Base-by-base conservation (phyloP, 1,140 invertebrate genomes). In the Choristoneura fumiferana region DNA sequence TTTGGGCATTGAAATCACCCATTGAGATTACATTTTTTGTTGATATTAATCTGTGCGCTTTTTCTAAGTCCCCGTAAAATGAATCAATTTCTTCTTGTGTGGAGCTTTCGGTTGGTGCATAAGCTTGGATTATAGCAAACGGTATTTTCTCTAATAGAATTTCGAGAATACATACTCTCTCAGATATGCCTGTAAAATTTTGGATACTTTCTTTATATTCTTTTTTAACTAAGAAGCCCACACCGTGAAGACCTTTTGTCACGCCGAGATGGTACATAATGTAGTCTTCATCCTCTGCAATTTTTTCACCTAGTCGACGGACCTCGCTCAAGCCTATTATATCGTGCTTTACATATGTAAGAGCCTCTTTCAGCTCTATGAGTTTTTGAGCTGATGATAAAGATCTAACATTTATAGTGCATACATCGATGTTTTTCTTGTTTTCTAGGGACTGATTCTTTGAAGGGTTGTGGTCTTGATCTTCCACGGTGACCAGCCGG, bases 121-220 rank as follows among this genome's bases (percentile, higher is more conserved):
- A 67, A 5, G 52, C 57, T 60, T 63, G 65, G 35, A 67, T 63
- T 36, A 67, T 5, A 1, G 58, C 54, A 13, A 67, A 15, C 22
- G 17, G 38, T 1, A 35, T 34, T 9, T 22, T 37, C 9, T 60
- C n/a, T 17, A 66, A 9, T 10, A 57, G 33, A 4, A 66, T 9
- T 17, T 66, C 52, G 8, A 66, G 29, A 35, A 65, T 0, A 1
- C 52, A 52, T 5, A 67, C 57, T 37, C 58, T 58, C 6, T 62
- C 64, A 1, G 53, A 29, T 6, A 63, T 45, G 4, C 65, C 57
- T 6, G 8, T 63, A 34, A 58, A 67, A 15, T 52, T 63, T 35
- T 60, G 34, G 14, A 62, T 66, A 13, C 43, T 54, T 4, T 60
- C 33, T 35, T 62, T 66, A 0, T n/a, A 13, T 0, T 8, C 10